Base-by-base conservation (phyloP, 2,888 invertebrate species). In the Eristalis tenax region DNA sequence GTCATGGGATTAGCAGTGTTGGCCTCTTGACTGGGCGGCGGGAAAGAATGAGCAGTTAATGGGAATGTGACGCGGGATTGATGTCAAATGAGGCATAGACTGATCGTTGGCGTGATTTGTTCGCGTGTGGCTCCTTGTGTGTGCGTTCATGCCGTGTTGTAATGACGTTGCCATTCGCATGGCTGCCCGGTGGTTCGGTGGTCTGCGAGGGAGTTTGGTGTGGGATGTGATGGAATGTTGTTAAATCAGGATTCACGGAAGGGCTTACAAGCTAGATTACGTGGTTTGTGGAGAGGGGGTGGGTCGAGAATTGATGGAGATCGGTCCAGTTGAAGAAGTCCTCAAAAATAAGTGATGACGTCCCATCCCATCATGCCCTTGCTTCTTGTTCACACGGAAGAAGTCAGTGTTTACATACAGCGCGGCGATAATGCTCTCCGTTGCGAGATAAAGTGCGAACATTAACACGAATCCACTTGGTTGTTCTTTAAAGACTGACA, bases 1-100 rank as follows among this genome's bases (percentile, higher is more conserved):
- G 43, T 18, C 50, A 1, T 2, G 50, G 50, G 50, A 50, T 50
- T 50, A 50, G 18, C 50, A 18, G 18, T 50, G 50, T 50, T 50
- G 50, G 8, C 18, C 18, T 18, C 8, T 18, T 8, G 18, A 18
- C 18, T n/a, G 40, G 50, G 18, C 6, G 8, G 18, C 18, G 6
- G 18, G 18, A 50, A 50, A 50, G 50, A 50, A 50, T 50, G 6
- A 18, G 8, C 18, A 8, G 6, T 8, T 57, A 22, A 70, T 70
- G 57, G 23, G 35, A 38, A 38, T 70, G 57, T 38, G 50, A 50
- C n/a, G 57, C 57, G 35, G 38, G 23, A 38, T 70, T 70, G 38
- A 57, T 70, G 35, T 56, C 56, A 38, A 57, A 70, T 70, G 57
- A 57, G 57, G 5, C 57, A 57, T 35, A 56, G 70, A 57, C 70